These are phyloP conservation scores for Pyrochroa serraticornis DNA, from an alignment of 2,888 invertebrate species.

Conservation along the genomic window DNA sequence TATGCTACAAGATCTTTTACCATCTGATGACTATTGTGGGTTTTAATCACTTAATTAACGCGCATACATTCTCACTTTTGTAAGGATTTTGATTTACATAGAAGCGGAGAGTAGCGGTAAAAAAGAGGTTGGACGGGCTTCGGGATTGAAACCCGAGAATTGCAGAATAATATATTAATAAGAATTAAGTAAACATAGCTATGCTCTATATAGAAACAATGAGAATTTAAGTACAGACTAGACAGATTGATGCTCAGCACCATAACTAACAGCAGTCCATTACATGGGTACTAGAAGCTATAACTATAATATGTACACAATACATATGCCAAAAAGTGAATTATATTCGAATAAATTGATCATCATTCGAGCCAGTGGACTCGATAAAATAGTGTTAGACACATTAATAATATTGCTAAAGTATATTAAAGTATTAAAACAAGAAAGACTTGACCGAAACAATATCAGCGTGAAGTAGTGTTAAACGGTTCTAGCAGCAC, in stretches of 20 bases:
- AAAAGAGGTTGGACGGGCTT: too few relatives aligned
- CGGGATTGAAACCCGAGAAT: slow-evolving; percentile 11
- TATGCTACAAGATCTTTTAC: too few relatives aligned
- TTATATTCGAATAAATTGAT: slow-evolving; percentile 15
- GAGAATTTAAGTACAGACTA: slow-evolving; percentile 56
- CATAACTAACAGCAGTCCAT: slow-evolving; percentile 52
- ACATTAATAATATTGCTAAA: slow-evolving; percentile 12
- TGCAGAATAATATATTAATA: slow-evolving; percentile 35
- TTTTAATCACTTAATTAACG: too few relatives aligned
- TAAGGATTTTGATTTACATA: too few relatives aligned
- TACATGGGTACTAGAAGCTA: slow-evolving; percentile 49
- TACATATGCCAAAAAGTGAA: slow-evolving; percentile 15
- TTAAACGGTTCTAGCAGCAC: too few relatives aligned
- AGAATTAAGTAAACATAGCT: slow-evolving; percentile 41
- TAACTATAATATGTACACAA: slow-evolving; percentile 25
- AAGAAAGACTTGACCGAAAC: slow-evolving; percentile 7
- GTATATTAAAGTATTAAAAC: slow-evolving; percentile 7
- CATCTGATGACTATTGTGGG: too few relatives aligned
- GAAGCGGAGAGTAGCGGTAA: too few relatives aligned
- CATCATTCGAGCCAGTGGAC: slow-evolving; percentile 13
- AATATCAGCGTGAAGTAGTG: too few relatives aligned
- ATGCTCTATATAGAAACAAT: slow-evolving; percentile 46
- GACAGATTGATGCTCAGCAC: slow-evolving; percentile 54
- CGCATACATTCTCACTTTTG: too few relatives aligned
- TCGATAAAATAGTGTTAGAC: slow-evolving; percentile 5